Base-by-base conservation (phyloP, 2,888 invertebrate genomes). In the Clivina fossor region DNA sequence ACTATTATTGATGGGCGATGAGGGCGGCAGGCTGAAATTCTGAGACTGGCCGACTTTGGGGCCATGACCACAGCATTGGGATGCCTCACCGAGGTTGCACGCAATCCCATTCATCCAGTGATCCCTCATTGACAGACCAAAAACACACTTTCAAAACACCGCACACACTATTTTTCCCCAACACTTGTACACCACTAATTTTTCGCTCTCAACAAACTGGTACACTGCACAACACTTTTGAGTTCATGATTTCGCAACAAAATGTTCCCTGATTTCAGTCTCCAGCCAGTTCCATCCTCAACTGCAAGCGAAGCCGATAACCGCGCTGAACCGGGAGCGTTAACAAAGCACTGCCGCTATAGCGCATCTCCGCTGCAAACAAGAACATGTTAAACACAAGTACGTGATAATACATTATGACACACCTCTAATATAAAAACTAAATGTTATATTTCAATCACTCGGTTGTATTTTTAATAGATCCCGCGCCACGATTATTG, bases 41-140 rank as follows among this genome's bases (percentile, higher is more conserved):
- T 75, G 75, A 54, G 74, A 71, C 71, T 77, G 78, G 65, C 74
- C 71, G 66, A 80, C 82, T 80, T 90, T 80, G 93, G 93, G 83
- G 93, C 93, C 93, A 93, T 93, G 83, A 88, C 81, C 87, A 84
- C 79, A 80, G 80, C 81, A 76, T 76, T 71, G 74, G 78, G 75
- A 75, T 76, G 78, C 79, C 78, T 76, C 76, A 73, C 74, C 69
- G 76, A 76, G 74, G 75, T 74, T 66, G 74, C 73, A 68, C 74
- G 73, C 72, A 74, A 71, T 73, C 75, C 75, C 75, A 75, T 75
- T 74, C 75, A 75, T 75, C 71, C 74, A 74, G 73, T 69, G 68
- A 68, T 71, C 65, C 49, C 35, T 49, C 49, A 49, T 56, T 35
- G 11, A 48, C 48, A 43, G 28, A 26, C 35, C 51, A 38, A 33